Conservation (phyloP, 2,113 vertebrate genomes). For the Podiceps cristatus region DNA sequence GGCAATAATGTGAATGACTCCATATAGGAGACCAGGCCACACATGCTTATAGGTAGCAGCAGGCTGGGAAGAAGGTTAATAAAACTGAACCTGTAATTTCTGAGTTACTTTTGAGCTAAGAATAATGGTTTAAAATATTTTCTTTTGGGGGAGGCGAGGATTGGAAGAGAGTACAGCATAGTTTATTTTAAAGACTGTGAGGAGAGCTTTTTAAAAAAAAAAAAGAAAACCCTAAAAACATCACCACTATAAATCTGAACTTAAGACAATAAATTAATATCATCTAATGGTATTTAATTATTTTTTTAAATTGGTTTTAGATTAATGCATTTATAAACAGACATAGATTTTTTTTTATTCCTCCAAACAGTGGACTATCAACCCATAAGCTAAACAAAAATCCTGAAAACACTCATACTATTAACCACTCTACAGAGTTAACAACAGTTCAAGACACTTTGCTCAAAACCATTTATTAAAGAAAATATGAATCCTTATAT, state of each 20-base stretch:
- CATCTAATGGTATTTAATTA: neutral
- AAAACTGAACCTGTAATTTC: neutral
- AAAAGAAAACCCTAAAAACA: neutral
- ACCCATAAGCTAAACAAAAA: neutral
- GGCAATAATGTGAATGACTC: neutral
- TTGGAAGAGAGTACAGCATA: neutral
- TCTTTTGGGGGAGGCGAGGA: neutral
- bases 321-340: neutral
- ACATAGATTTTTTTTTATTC: neutral
- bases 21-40: neutral
- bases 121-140: neutral
- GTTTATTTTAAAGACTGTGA: neutral
- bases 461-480: conserved; percentile 27
- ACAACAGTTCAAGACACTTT: neutral
- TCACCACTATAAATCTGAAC: neutral
- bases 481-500: neutral
- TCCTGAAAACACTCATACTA: neutral
- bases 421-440: neutral
- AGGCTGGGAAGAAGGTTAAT: neutral
- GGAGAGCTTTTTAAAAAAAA: neutral
- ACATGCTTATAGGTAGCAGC: neutral
- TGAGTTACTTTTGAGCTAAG: neutral
- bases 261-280: neutral
- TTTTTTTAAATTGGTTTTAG: neutral
- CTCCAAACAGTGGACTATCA: neutral